Evolutionary conservation across 2,113 vertebrate genomes (phyloP), one percentile per base, ranked within the genome.

Genomic region (Corythaixoides concolor): DNA sequence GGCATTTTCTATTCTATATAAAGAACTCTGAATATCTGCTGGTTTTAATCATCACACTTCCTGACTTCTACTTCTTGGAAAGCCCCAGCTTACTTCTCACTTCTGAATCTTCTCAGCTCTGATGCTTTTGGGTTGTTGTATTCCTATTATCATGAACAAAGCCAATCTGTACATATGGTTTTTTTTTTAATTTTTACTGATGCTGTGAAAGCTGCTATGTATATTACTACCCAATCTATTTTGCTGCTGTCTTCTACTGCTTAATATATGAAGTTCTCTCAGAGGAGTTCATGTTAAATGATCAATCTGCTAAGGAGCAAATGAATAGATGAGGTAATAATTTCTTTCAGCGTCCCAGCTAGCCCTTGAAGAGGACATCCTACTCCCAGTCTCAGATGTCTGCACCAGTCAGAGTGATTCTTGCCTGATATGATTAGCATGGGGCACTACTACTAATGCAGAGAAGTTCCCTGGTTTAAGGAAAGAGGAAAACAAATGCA

Each of bases 21-120:
- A 93, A 91, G 81, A 64, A 64, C 66, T 75, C 74, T 85, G 77
- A 91, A 37, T 58, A 82, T 43, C 22, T 89, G 32, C 58, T 85
- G 55, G 1, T 79, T 93, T 97, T 81, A 90, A 53, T 90, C 81
- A 91, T 68, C 85, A 77, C 28, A 5, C 24, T 66, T 90, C 77
- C 43, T 85, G 88, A 62, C 39, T 79, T 85, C 33, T 68, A 47
- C 58, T 85, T 90, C 66, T 58, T 88, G 85, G 90, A 95, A 95
- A 94, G 55, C 27, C 94, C 88, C 88, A 50, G 20, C 49, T 92
- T 76, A 52, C 70, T 92, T 94, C 39, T 90, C 39, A 32, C 27
- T 88, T 91, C 53, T 83, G 27, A 92, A 26, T 91, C 62, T 80
- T 91, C 81, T 88, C 39, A 90, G 16, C 30, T 85, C 47, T 45